Percentiles rank a stretch among this genome's conserved stretches.
phyloP scores from a whole-genome alignment of 2,797 vertebrate genomes.

The Poeciliopsis gracilis region DNA sequence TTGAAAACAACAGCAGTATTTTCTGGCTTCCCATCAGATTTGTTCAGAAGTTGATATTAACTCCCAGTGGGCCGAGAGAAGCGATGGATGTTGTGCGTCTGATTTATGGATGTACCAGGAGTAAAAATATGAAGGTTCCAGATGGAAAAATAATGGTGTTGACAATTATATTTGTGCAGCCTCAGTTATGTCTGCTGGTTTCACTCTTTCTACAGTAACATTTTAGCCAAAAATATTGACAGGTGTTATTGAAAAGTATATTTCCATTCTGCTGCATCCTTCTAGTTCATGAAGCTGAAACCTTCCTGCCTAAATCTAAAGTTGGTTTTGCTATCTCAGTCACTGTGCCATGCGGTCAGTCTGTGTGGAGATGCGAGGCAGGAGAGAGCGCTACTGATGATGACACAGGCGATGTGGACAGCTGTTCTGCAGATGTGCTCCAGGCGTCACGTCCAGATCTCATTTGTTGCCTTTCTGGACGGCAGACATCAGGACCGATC shows the following conservation, averaged over 20 bases:
- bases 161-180: not conserved
- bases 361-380: slow-evolving; percentile 43
- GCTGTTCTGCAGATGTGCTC: slow-evolving; percentile 75
- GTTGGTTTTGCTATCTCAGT: not conserved
- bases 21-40: too few relatives aligned
- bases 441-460: slow-evolving; percentile 66
- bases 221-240: not conserved
- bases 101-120: not conserved
- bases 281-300: not conserved
- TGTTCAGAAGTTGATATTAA: too few relatives aligned
- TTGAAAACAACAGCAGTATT: too few relatives aligned
- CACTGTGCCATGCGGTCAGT: slow-evolving; percentile 2
- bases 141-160: not conserved
- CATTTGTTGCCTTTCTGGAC: slow-evolving; percentile 74
- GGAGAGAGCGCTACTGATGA: slow-evolving; percentile 62
- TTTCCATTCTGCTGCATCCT: not conserved
- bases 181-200: not conserved
- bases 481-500: slow-evolving; percentile 52
- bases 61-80: too few relatives aligned
- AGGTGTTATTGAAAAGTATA: too few relatives aligned
- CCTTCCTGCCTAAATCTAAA: not conserved
- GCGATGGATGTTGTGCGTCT: too few relatives aligned
- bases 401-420: slow-evolving; percentile 60
- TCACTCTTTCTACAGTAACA: not conserved
- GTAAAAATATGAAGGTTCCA: too few relatives aligned